Conservation (phyloP, 2,113 vertebrate species). For the Turnix velox region DNA sequence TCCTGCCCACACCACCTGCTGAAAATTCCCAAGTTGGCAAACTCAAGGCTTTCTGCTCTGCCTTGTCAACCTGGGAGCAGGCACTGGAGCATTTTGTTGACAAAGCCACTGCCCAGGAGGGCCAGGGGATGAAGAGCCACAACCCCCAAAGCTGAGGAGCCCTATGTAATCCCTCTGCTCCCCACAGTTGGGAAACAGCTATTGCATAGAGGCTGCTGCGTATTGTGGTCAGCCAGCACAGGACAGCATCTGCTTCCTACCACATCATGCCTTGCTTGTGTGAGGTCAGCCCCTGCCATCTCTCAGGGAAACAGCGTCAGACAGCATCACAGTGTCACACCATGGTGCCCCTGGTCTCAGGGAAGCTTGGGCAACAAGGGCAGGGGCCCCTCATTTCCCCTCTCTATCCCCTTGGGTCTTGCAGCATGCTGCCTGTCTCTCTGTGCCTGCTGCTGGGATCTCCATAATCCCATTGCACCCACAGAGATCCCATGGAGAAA, state of each 20-base stretch:
- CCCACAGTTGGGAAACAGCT: background rate
- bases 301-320: background rate
- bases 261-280: accelerated
- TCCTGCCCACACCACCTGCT: background rate
- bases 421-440: background rate
- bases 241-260: background rate
- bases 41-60: background rate
- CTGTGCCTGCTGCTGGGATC: background rate
- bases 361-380: background rate
- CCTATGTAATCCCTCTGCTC: background rate
- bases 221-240: background rate
- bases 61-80: background rate
- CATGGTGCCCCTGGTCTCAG: accelerated
- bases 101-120: background rate
- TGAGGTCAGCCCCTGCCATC: background rate
- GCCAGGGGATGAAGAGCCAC: background rate
- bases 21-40: background rate
- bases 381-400: background rate
- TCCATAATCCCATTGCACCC: background rate
- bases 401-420: background rate
- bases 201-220: background rate
- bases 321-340: too few species aligned
- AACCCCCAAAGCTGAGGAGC: background rate
- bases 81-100: accelerated
- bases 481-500: accelerated